phyloP scores from a whole-genome alignment of 2,797 vertebrate genomes.

The Fundulus diaphanus region DNA sequence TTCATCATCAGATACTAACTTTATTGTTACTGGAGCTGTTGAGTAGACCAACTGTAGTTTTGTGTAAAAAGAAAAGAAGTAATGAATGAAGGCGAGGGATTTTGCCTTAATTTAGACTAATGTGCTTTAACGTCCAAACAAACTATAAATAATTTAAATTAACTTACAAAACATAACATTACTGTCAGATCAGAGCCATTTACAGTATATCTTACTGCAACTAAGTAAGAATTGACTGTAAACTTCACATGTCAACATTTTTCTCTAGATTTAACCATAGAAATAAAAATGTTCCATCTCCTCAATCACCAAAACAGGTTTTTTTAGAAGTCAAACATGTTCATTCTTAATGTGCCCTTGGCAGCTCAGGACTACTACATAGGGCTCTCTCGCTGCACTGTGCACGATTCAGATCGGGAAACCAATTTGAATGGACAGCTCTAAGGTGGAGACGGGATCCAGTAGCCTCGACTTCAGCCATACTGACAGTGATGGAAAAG shows the following conservation, averaged over 20 bases:
- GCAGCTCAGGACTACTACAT: conserved; percentile 57
- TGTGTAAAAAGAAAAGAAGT: conserved; percentile 10
- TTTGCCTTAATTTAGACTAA: conserved; percentile 21
- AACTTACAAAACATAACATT: conserved; percentile 32
- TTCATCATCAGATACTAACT: conserved; percentile 40
- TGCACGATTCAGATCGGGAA: conserved; percentile 65
- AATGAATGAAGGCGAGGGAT: background rate
- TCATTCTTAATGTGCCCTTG: conserved; percentile 68
- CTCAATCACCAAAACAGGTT: conserved; percentile 57
- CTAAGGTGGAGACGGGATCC: conserved; percentile 63
- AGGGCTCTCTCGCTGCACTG: conserved; percentile 63
- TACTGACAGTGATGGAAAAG: conserved; percentile 70
- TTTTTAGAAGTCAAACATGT: conserved; percentile 67
- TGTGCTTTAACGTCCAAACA: conserved; percentile 23
- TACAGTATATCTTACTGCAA: conserved; percentile 18
- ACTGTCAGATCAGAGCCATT: conserved; percentile 23
- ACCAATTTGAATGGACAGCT: conserved; percentile 59
- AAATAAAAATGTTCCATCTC: conserved; percentile 51
- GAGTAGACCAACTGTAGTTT: conserved; percentile 15
- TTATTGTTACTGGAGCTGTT: conserved; percentile 21
- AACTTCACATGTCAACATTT: conserved; percentile 47
- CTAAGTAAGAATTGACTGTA: conserved; percentile 24
- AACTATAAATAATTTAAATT: conserved; percentile 37
- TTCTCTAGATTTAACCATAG: conserved; percentile 49
- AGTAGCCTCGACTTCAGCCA: conserved; percentile 64